These are phyloP conservation scores for Rattus norvegicus DNA, from an alignment of 2,113 vertebrate genomes.

Conservation along the genomic window GRCr8 NC_086023.1:105828001-105828500, in stretches of 20 bases:
- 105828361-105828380: background rate
- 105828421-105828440: background rate
- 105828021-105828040: constrained; percentile 56
- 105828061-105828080: constrained; percentile 30
- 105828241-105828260: background rate
- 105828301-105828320: background rate
- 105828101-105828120: background rate
- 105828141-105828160: background rate
- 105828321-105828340: background rate
- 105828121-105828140: background rate
- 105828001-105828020: background rate
- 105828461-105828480: background rate
- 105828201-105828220: background rate
- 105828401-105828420: background rate
- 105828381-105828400: background rate
- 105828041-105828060: constrained; percentile 9
- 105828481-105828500: background rate
- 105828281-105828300: background rate
- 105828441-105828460: background rate
- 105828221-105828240: background rate
- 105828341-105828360: background rate
- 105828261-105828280: background rate
- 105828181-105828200: background rate
- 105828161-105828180: background rate
- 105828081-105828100: background rate